Base-by-base conservation (phyloP, 2,113 vertebrate genomes). In the Oryzias melastigma region DNA sequence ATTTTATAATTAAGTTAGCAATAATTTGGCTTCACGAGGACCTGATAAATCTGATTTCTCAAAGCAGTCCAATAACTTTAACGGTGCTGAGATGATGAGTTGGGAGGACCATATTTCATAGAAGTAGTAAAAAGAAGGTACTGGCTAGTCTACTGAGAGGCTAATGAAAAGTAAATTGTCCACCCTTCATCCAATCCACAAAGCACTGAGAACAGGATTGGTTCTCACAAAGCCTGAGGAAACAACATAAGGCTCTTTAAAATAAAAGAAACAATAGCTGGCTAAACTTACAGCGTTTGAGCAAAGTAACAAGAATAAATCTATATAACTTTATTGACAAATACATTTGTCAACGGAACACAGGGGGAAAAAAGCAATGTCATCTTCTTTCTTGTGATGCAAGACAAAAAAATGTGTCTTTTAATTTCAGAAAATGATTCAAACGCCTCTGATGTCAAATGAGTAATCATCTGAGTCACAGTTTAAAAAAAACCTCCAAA, bases 161-260 rank as follows among this genome's bases (percentile, higher is more conserved):
- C 20, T 2, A 25, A 43, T 43, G 5, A 53, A 60, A 46, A 48
- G 45, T 64, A 47, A 25, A 5, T 14, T 41, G 15, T 47, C 59
- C 54, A 35, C 53, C 56, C 62, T 54, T 56, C 46, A 62, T 69
- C 52, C 71, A 82, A 16, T 64, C 57, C 62, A 65, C 62, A 53
- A 46, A 70, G 74, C 72, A 82, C 60, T 65, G 81, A 81, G 55
- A 78, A 76, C 17, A 50, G 81, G 83, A 86, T 85, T 86, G 90
- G 60, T 62, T 68, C 51, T 65, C 69, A 80, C 71, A 78, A 85
- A 77, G 78, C 65, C 19, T 42, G 22, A 67, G 75, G 8, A 35
- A 35, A 35, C 35, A 35, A 35, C 2, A 35, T 35, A 35, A 35
- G 2, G 0, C 1, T 5, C 25, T 27, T 35, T 12, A 12, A 12